phyloP scores from a whole-genome alignment of 2,888 invertebrate species.

The Clistopyga incitator region DNA sequence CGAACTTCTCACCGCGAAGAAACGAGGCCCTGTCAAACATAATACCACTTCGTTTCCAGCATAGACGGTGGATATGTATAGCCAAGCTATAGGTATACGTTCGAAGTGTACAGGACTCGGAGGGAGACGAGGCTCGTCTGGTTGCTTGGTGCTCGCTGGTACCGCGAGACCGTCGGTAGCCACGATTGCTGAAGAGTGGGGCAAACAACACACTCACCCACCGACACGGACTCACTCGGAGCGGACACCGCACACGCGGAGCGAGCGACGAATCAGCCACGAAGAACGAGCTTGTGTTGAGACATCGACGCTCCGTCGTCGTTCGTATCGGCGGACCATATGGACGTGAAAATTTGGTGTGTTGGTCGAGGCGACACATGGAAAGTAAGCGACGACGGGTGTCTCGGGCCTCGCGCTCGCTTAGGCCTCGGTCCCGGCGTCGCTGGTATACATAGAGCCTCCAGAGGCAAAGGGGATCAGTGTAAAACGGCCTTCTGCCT shows the following conservation, averaged over 20 bases:
- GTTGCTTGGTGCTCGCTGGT: slow-evolving; percentile 44
- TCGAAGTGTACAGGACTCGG: background rate
- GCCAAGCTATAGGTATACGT: background rate
- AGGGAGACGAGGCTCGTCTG: slow-evolving; percentile 40
- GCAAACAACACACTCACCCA: slow-evolving; percentile 7
- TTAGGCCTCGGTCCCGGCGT: slow-evolving; percentile 24
- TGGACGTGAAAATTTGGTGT: slow-evolving; percentile 15
- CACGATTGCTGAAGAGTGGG: slow-evolving; percentile 21
- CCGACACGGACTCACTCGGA: background rate
- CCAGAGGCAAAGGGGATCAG: slow-evolving; percentile 79
- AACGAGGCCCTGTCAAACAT: slow-evolving; percentile 15
- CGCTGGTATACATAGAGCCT: slow-evolving; percentile 78
- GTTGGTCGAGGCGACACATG: slow-evolving; percentile 26
- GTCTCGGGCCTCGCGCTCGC: slow-evolving; percentile 45
- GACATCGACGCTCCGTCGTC: background rate
- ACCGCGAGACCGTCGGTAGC: slow-evolving; percentile 45
- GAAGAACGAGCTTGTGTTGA: background rate
- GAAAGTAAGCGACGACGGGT: slow-evolving; percentile 21
- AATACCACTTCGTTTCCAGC: slow-evolving; percentile 7
- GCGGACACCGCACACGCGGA: slow-evolving; percentile 1
- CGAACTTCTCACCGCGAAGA: background rate
- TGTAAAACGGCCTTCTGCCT: slow-evolving; percentile 82
- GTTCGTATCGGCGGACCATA: background rate
- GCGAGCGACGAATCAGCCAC: background rate
- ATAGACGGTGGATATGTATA: slow-evolving; percentile 4